Evolutionary conservation across 2,113 vertebrate genomes (phyloP), one percentile per base, ranked within the genome.

Genomic region (Lanius collurio): DNA sequence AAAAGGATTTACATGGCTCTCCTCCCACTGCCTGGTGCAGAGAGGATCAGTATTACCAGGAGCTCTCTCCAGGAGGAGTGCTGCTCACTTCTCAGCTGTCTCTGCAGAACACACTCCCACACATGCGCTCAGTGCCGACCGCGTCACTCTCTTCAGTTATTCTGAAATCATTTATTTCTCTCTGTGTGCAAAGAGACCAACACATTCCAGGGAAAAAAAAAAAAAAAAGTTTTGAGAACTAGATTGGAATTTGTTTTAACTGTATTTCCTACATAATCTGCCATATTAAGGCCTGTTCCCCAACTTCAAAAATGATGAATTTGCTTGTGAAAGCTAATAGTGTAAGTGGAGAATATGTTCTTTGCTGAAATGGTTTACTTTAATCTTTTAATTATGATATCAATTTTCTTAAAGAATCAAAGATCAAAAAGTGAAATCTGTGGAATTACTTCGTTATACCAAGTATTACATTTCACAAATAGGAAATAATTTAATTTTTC

Each of bases 51-150:
- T 57, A 17, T 73, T 96, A 52, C 71, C 82, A 79, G 42, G 78
- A 78, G 87, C 91, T 98, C 50, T 93, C 63, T 97, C 89, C 20
- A 74, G 74, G 59, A 95, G 95, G 83, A 96, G 89, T 47, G 97
- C 82, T 97, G 96, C 87, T 96, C 95, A 83, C 86, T 96, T 93
- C 70, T 93, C 89, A 87, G 70, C 79, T 81, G 85, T 46, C 95
- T 95, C 49, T 37, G 56, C 83, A 53, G 41, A 75, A 31, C 81
- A 4, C 52, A 77, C 89, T 69, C 83, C 86, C 93, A 86, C 82
- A 53, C 65, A 0, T 6, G 18, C 27, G 50, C 79, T 41, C 57
- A 87, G 69, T 75, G 84, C 82, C 65, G 83, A 63, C 55, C 91
- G 78, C 85, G 24, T 65, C 87, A 57, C 84, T 52, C 47, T 56